phyloP scores from a whole-genome alignment of 2,113 vertebrate species.

The Deroptyus accipitrinus region DNA sequence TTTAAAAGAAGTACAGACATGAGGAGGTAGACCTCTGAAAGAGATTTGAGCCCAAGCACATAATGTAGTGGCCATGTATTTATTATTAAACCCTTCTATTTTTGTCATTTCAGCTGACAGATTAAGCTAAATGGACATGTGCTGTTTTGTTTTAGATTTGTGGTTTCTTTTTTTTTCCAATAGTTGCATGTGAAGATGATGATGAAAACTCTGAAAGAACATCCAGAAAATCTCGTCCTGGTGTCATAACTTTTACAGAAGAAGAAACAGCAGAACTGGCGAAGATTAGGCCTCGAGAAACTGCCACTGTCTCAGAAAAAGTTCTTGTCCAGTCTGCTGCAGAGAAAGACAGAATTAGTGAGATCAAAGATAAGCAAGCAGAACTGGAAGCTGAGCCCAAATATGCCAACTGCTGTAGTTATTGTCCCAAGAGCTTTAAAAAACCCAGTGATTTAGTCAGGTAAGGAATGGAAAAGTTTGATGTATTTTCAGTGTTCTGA shows the following conservation, averaged over 20 bases:
- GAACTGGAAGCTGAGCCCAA: conserved; percentile 93
- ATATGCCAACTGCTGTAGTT: conserved; percentile 92
- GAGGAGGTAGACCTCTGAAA: neutral
- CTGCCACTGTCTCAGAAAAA: conserved; percentile 92
- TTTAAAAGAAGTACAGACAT: neutral
- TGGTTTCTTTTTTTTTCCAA: neutral
- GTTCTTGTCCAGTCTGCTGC: conserved; percentile 95
- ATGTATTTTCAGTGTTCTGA: neutral
- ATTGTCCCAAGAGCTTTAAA: conserved; percentile 97
- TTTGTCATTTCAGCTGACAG: neutral
- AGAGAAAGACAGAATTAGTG: conserved; percentile 94
- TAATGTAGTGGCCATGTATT: neutral
- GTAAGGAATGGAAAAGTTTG: conserved; percentile 69
- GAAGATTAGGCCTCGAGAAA: conserved; percentile 87
- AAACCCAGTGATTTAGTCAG: conserved; percentile 97
- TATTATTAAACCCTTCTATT: neutral
- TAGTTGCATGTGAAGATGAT: conserved; percentile 82
- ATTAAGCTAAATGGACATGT: neutral
- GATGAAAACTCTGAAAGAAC: conserved; percentile 80
- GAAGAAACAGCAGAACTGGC: conserved; percentile 95
- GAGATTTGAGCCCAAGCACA: neutral
- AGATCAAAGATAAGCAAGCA: conserved; percentile 91
- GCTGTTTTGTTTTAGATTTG: neutral
- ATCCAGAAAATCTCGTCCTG: conserved; percentile 82
- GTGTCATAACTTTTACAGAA: conserved; percentile 95